Evolutionary conservation across 1,140 invertebrate genomes (phyloP).

Genomic region (Lepidurus couesii): DNA sequence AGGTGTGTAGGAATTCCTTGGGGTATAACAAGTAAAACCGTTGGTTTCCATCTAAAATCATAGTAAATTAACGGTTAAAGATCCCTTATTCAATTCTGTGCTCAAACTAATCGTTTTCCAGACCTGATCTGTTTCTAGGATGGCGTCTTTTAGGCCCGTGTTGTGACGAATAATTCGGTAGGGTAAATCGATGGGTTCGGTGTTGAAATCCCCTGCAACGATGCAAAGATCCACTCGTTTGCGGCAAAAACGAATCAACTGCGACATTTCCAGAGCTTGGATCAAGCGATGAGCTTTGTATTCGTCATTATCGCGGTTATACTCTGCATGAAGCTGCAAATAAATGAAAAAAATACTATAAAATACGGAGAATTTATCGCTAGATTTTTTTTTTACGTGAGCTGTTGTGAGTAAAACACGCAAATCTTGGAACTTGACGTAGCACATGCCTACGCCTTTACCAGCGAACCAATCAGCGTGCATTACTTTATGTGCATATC

Average conservation of each 20-base stretch:
- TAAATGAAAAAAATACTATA: slow-evolving; percentile 31
- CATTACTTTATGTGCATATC: slow-evolving; percentile 91
- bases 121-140: slow-evolving; percentile 36
- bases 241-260: slow-evolving; percentile 82
- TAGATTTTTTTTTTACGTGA: slow-evolving; percentile 62
- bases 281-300: slow-evolving; percentile 82
- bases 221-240: slow-evolving; percentile 70
- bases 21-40: slow-evolving; percentile 69
- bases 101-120: neutral
- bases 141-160: slow-evolving; percentile 51
- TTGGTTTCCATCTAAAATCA: slow-evolving; percentile 32
- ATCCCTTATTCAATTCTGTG: neutral
- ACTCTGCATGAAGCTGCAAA: slow-evolving; percentile 88
- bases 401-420: slow-evolving; percentile 80
- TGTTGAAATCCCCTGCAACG: slow-evolving; percentile 88
- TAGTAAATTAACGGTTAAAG: neutral
- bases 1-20: slow-evolving; percentile 74
- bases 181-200: slow-evolving; percentile 76
- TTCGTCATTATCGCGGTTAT: slow-evolving; percentile 74
- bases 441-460: slow-evolving; percentile 88
- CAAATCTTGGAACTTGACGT: slow-evolving; percentile 54
- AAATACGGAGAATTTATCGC: slow-evolving; percentile 24
- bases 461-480: slow-evolving; percentile 98
- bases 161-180: slow-evolving; percentile 56
- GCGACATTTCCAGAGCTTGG: slow-evolving; percentile 89